Evolutionary conservation across 2,113 vertebrate species (phyloP).

Genomic region (Gnathonemus longibarbis): DNA sequence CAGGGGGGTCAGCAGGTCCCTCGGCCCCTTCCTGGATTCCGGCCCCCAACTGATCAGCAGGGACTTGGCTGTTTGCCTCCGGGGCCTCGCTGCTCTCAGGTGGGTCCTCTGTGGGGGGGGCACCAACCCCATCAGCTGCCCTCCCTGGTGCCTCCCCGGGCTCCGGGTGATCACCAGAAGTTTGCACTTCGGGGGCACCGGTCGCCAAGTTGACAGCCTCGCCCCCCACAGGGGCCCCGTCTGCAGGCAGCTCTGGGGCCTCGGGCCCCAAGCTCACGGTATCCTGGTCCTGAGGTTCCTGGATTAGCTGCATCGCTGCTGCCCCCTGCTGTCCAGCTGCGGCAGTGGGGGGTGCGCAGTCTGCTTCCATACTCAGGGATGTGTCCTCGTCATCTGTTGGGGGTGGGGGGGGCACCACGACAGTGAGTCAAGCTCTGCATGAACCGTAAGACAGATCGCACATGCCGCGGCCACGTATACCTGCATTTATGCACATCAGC

Average conservation of each 20-base stretch:
- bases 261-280: slow-evolving; percentile 47
- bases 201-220: slow-evolving; percentile 35
- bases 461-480: background rate
- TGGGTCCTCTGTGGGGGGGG: slow-evolving; percentile 22
- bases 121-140: background rate
- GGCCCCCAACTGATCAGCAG: background rate
- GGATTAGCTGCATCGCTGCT: slow-evolving; percentile 28
- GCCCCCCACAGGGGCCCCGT: slow-evolving; percentile 16
- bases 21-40: background rate
- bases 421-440: background rate
- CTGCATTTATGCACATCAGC: background rate
- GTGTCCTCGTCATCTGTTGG: slow-evolving; percentile 77
- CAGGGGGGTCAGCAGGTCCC: background rate
- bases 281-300: slow-evolving; percentile 44
- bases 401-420: background rate
- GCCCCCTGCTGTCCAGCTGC: slow-evolving; percentile 42
- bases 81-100: background rate
- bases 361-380: slow-evolving; percentile 63
- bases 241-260: slow-evolving; percentile 49
- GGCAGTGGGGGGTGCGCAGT: slow-evolving; percentile 40
- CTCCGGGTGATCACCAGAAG: background rate
- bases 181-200: slow-evolving; percentile 3
- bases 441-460: background rate
- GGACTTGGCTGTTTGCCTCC: background rate
- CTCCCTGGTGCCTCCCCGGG: slow-evolving; percentile 27